Percentiles rank a stretch among this genome's conserved stretches.
These are phyloP conservation scores for Cnemophilus loriae DNA, from an alignment of 2,113 vertebrate genomes.

Conservation along the genomic window DNA sequence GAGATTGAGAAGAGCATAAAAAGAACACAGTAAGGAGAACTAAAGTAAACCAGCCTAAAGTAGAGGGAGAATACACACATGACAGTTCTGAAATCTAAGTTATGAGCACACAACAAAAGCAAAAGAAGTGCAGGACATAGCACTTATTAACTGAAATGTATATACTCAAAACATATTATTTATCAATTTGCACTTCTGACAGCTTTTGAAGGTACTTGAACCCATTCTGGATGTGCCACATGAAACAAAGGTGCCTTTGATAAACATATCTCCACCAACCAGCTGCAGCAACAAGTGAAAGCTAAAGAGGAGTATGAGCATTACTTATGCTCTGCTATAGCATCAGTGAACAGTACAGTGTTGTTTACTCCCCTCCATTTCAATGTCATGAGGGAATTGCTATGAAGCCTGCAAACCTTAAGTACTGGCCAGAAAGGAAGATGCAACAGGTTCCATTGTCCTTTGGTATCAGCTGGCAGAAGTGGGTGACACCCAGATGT, in stretches of 20 bases:
- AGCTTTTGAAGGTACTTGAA: neutral
- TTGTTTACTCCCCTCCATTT: neutral
- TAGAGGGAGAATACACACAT: neutral
- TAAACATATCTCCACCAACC: neutral
- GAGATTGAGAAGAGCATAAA: neutral
- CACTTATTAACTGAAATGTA: neutral
- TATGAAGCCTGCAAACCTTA: neutral
- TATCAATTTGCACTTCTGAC: neutral
- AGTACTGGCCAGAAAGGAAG: neutral
- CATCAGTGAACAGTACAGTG: neutral
- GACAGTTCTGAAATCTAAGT: neutral
- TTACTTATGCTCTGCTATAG: neutral
- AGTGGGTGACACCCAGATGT: neutral
- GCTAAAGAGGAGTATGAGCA: neutral
- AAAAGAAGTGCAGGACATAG: neutral
- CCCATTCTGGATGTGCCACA: neutral
- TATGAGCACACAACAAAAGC: neutral
- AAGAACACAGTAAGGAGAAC: neutral
- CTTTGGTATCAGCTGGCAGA: neutral
- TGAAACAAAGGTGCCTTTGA: neutral
- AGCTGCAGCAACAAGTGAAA: neutral
- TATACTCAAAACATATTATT: neutral
- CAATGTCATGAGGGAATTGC: rapidly evolving
- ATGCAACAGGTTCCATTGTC: neutral
- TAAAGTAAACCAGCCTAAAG: neutral